Conservation (phyloP, 1,140 invertebrate genomes). For the Ganaspis sp. region DNA sequence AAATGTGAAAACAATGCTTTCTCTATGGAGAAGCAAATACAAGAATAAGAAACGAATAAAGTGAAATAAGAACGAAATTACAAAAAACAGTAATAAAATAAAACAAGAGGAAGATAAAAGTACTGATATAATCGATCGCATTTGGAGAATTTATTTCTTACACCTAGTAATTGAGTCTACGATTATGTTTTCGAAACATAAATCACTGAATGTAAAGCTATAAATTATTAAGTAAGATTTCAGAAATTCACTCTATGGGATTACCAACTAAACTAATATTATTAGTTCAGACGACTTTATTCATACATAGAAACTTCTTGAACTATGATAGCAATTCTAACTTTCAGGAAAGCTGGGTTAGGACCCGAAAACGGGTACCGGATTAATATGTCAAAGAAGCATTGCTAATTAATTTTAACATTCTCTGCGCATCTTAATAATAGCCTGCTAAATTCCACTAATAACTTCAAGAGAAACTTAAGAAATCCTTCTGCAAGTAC, state of each 20-base stretch:
- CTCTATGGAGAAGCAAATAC: too few species aligned
- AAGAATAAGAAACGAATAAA: too few species aligned
- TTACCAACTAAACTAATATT: slow-evolving; percentile 44
- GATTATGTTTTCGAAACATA: neutral
- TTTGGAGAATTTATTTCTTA: neutral
- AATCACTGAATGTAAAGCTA: neutral
- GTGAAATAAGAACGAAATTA: too few species aligned
- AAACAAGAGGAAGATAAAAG: too few species aligned
- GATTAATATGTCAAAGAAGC: slow-evolving; percentile 1
- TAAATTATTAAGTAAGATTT: slow-evolving; percentile 8
- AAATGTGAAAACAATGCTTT: too few species aligned
- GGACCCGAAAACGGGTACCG: neutral
- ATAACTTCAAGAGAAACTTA: neutral
- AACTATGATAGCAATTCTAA: slow-evolving; percentile 23
- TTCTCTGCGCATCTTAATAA: neutral
- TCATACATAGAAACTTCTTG: slow-evolving; percentile 6
- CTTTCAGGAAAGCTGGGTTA: neutral
- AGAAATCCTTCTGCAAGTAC: too few species aligned
- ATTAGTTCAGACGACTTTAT: slow-evolving; percentile 48
- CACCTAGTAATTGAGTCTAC: neutral
- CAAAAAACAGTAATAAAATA: too few species aligned
- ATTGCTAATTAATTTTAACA: neutral
- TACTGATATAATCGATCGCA: too few species aligned
- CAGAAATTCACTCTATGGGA: slow-evolving; percentile 5
- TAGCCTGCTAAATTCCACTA: neutral